Evolutionary conservation across 2,113 vertebrate genomes (phyloP).

Genomic region (Rhineura floridana): DNA sequence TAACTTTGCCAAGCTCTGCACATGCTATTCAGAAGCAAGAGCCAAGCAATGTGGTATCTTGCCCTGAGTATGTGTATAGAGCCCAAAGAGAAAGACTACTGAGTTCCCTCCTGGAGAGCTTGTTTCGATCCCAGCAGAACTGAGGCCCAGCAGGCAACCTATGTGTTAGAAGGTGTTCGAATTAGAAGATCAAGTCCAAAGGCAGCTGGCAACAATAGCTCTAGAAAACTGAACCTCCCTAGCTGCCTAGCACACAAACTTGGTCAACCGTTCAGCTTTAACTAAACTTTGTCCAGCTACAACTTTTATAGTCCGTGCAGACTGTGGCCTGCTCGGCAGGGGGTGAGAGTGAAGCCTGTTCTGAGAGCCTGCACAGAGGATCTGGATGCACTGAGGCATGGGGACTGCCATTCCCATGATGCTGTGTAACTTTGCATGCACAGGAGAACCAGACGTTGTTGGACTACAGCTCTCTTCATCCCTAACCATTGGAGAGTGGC

Average conservation of each 20-base stretch:
- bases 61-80: not conserved
- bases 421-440: too few relatives aligned
- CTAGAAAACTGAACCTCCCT: not conserved
- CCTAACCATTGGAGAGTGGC: too few relatives aligned
- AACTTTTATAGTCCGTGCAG: too few relatives aligned
- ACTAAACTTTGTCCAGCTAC: too few relatives aligned
- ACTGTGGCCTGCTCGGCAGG: not conserved
- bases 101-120: not conserved
- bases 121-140: not conserved
- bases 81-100: slow-evolving; percentile 5
- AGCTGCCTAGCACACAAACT: not conserved
- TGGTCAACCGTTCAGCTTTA: not conserved
- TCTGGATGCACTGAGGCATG: too few relatives aligned
- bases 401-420: too few relatives aligned
- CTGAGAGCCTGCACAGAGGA: too few relatives aligned
- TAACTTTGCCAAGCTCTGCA: too few relatives aligned
- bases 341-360: too few relatives aligned
- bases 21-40: not conserved
- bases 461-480: too few relatives aligned
- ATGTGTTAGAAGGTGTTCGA: not conserved
- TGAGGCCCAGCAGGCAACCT: not conserved
- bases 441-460: too few relatives aligned
- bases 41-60: not conserved
- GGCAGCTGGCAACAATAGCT: not conserved
- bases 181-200: not conserved